phyloP scores from a whole-genome alignment of 2,797 vertebrate genomes.

The Borostomias antarcticus region DNA sequence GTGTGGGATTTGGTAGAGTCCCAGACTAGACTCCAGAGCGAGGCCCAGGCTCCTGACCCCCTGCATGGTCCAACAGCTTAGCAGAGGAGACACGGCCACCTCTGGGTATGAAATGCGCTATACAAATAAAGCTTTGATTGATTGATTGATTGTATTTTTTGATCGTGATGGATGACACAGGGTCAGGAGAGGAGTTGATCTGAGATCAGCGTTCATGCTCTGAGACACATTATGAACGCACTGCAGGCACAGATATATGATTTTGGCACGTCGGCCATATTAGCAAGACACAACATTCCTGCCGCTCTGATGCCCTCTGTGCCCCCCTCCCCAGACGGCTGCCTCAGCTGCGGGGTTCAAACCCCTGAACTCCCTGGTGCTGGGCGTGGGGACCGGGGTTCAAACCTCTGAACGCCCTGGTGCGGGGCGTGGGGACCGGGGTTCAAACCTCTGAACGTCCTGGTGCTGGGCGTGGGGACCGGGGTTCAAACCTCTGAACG shows the following conservation, averaged over 20 bases:
- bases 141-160: background rate
- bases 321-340: background rate
- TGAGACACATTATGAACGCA: background rate
- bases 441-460: background rate
- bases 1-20: background rate
- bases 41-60: background rate
- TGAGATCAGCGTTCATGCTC: too few species aligned
- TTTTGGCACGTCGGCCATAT: constrained; percentile 39
- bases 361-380: constrained; percentile 33
- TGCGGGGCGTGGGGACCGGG: too few species aligned
- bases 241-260: constrained; percentile 31
- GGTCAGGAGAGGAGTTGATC: background rate
- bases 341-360: constrained; percentile 20
- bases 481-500: too few species aligned
- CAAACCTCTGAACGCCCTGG: background rate
- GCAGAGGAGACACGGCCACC: too few species aligned
- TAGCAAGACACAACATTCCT: constrained; percentile 44
- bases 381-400: too few species aligned
- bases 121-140: too few species aligned
- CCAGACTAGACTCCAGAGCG: background rate
- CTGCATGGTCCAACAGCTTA: constrained; percentile 3
- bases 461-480: background rate
- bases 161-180: background rate
- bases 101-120: too few species aligned
- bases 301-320: constrained; percentile 22